These are phyloP conservation scores for Prionchulus punctatus DNA, from an alignment of 2,888 invertebrate genomes.

Conservation along the genomic window DNA sequence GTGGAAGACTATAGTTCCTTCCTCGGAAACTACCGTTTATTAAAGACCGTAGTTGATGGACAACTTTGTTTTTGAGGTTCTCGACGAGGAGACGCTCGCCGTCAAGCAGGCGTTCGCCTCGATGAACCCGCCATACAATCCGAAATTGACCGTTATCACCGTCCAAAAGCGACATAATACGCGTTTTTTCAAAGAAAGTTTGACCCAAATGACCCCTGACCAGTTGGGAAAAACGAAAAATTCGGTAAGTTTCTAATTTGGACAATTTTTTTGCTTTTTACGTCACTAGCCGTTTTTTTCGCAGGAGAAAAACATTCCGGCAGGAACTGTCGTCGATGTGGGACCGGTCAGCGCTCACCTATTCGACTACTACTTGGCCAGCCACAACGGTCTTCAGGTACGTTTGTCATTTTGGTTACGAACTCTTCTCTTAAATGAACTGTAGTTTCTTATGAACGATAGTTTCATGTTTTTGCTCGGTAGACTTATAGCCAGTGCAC, in stretches of 20 bases:
- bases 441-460: no score
- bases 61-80: neutral
- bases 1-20: neutral
- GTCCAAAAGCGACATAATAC: constrained; percentile 2
- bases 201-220: neutral
- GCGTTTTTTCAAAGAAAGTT: neutral
- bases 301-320: constrained; percentile 1
- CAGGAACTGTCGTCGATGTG: constrained; percentile 2
- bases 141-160: neutral
- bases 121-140: neutral
- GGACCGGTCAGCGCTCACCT: neutral
- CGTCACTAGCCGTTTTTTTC: neutral
- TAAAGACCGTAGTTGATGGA: neutral
- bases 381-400: neutral
- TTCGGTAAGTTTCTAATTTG: neutral
- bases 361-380: neutral
- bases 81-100: neutral
- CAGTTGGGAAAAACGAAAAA: neutral
- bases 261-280: neutral
- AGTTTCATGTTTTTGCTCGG: neutral
- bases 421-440: no score
- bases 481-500: neutral
- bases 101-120: neutral
- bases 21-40: neutral
- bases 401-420: no score